These are phyloP conservation scores for Heliconius cydno DNA, from an alignment of 2,888 invertebrate genomes.

Conservation along the genomic window DNA sequence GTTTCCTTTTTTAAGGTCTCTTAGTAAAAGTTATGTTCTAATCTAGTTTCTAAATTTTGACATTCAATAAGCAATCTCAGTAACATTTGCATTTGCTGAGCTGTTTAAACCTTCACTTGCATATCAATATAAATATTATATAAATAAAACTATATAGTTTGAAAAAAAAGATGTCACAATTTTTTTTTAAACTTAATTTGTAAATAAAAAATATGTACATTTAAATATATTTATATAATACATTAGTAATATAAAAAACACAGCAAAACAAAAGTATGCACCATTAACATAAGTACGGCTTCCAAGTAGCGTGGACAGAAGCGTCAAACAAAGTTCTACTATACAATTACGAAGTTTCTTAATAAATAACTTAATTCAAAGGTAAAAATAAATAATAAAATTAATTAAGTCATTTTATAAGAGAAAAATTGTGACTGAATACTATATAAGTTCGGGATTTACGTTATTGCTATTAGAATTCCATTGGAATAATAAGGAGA, in stretches of 20 bases:
- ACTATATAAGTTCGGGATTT: not conserved
- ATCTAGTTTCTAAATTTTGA: not conserved
- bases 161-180: no score
- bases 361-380: not conserved
- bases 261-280: conserved; percentile 12
- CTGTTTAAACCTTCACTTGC: no score
- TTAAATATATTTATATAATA: not conserved
- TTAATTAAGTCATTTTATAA: not conserved
- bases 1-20: no score
- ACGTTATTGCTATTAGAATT: conserved; percentile 3
- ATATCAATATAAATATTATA: no score
- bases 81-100: not conserved
- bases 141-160: no score
- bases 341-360: conserved; percentile 37
- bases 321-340: conserved; percentile 42
- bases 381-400: not conserved
- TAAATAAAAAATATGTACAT: not conserved
- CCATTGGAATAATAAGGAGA: conserved; percentile 32
- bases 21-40: no score
- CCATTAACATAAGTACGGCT: conserved; percentile 37
- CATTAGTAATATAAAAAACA: not conserved
- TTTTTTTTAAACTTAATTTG: no score
- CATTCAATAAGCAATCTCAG: not conserved
- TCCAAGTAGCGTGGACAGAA: conserved; percentile 35
- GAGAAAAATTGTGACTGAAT: conserved; percentile 57